Evolutionary conservation across 1,140 invertebrate genomes (phyloP), one percentile per base, ranked within the genome.

Genomic region (Drosophila burlai): DNA sequence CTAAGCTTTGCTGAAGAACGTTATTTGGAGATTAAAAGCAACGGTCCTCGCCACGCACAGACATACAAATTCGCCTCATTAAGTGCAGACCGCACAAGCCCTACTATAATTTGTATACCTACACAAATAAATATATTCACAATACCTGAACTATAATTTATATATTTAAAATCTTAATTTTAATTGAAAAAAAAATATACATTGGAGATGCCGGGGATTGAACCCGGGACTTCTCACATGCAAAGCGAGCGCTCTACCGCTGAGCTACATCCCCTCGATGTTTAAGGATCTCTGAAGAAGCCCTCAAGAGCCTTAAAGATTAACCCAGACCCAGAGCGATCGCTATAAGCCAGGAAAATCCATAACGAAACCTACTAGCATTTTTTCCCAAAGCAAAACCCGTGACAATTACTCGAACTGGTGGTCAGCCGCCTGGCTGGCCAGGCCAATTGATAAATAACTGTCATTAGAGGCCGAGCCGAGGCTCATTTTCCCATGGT

Each of bases 201-300:
- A 8, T 49, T 95, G 95, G 95, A 96, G 95, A 95, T 95, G 95
- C 95, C 95, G 95, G 95, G 96, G 96, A 96, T 97, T 95, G 96
- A 96, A 96, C 96, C 96, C 96, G 95, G 96, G 96, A 95, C 96
- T 96, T 97, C 96, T 96, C 96, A 96, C 96, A 97, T 97, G 96
- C 96, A 96, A 97, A 97, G 96, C 96, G 96, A 89, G 85, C 84
- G 85, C 84, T 89, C 84, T 89, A 89, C 84, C 84, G 81, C 84
- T 89, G 85, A 89, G 84, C 85, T 89, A 89, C 85, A 89, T 89
- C 84, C 84, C 84, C 84, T 18, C 15, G 36, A 4, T 11, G 5
- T 1, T 1, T 5, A 1, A 40, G 36, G 21, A 3, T 4, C 9
- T 24, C 34, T 5, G 0, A 38, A 5, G 3, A 34, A 10, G 8